These are phyloP conservation scores for Hippasteria phrygiana DNA, from an alignment of 53 echinoderm and acorn worm species.

Conservation along the genomic window DNA sequence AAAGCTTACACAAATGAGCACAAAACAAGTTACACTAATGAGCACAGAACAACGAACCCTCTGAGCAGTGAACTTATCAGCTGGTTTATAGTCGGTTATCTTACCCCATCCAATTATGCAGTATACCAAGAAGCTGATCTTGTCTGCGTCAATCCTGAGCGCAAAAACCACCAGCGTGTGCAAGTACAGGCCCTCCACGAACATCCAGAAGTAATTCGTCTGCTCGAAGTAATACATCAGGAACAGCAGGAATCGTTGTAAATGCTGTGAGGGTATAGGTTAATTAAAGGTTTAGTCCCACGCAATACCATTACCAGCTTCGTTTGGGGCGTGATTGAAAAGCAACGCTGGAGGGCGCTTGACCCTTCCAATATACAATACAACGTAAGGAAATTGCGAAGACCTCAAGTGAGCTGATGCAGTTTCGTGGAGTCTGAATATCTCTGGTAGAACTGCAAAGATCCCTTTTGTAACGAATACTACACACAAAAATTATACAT, in stretches of 20 bases:
- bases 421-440: no score
- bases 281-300: neutral
- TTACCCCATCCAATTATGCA: slow-evolving; percentile 84
- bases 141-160: slow-evolving; percentile 70
- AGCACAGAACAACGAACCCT: no score
- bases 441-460: no score
- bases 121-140: slow-evolving; percentile 70
- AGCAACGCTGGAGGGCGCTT: neutral
- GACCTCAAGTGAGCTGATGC: no score
- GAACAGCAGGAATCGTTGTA: slow-evolving; percentile 29
- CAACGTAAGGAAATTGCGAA: no score
- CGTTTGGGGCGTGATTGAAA: neutral
- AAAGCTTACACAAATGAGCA: no score
- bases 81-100: no score
- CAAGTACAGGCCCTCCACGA: slow-evolving; percentile 81
- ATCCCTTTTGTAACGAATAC: no score
- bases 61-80: no score
- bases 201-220: slow-evolving; percentile 88
- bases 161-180: slow-evolving; percentile 61
- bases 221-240: slow-evolving; percentile 72
- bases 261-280: slow-evolving; percentile 29
- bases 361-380: neutral
- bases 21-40: no score
- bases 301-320: neutral
- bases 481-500: no score